Evolutionary conservation across 2,797 vertebrate species (phyloP).

Genomic region (Sarcoramphus papa): DNA sequence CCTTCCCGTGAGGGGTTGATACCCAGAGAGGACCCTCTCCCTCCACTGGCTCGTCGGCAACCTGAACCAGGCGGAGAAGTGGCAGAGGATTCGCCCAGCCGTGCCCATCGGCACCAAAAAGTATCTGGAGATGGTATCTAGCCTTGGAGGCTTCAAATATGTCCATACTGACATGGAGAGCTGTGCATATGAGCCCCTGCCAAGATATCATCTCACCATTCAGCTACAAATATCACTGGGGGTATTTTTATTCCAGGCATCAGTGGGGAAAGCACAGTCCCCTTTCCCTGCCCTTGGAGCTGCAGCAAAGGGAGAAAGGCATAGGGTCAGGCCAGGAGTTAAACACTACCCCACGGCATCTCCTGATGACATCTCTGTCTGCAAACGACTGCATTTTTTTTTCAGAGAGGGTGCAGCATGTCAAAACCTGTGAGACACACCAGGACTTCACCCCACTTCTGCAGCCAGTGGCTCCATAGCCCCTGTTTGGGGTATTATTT

Average conservation of each 20-base stretch:
- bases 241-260: background rate
- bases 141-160: background rate
- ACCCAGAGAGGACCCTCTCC: background rate
- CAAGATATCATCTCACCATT: background rate
- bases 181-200: background rate
- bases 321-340: background rate
- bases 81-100: accelerated
- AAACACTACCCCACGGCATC: background rate
- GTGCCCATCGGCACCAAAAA: background rate
- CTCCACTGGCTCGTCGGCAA: accelerated
- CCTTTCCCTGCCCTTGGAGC: background rate
- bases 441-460: accelerated
- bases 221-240: background rate
- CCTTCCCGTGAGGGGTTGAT: background rate
- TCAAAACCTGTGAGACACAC: background rate
- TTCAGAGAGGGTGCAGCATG: background rate
- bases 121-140: background rate
- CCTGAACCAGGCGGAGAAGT: background rate
- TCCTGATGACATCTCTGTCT: background rate
- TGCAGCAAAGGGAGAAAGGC: background rate
- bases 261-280: background rate
- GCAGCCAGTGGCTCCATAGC: background rate
- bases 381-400: background rate
- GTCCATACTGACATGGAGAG: background rate
- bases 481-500: accelerated